A percentile compares a stretch with the other conserved stretches of the same genome.
These are phyloP conservation scores for Caenorhabditis zanzibari DNA, from an alignment of 2,888 invertebrate species.

Conservation along the genomic window DNA sequence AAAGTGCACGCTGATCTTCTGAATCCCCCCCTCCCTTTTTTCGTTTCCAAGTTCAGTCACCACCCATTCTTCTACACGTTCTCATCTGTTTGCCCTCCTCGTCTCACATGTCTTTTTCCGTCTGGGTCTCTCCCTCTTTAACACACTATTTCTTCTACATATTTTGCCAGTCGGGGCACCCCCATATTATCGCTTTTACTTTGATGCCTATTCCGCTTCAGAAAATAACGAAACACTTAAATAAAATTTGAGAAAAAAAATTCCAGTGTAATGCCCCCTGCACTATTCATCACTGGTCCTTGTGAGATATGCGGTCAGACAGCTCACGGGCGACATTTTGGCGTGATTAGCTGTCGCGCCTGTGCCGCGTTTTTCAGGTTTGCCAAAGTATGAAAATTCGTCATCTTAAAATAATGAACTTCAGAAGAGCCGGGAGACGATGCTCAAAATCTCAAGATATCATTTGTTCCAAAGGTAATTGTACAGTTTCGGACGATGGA, in stretches of 20 bases:
- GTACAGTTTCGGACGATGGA: constrained; percentile 13
- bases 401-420: neutral
- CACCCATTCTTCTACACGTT: neutral
- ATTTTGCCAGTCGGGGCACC: neutral
- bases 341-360: constrained; percentile 63
- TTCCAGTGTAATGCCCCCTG: constrained; percentile 16
- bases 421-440: constrained; percentile 37
- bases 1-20: too few species aligned
- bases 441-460: constrained; percentile 19
- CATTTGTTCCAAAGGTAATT: constrained; percentile 16
- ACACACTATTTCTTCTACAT: neutral
- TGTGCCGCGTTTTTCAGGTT: constrained; percentile 68
- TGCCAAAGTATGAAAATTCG: neutral
- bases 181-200: constrained; percentile 2
- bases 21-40: too few species aligned
- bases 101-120: neutral
- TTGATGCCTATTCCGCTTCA: neutral
- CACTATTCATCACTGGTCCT: constrained; percentile 24
- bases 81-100: constrained; percentile 12
- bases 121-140: neutral
- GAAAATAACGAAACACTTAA: too few species aligned
- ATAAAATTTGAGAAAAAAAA: too few species aligned
- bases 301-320: constrained; percentile 58
- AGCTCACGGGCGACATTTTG: constrained; percentile 61
- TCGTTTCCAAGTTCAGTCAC: neutral